Evolutionary conservation across 2,113 vertebrate genomes (phyloP).

Genomic region (Scortum barcoo): DNA sequence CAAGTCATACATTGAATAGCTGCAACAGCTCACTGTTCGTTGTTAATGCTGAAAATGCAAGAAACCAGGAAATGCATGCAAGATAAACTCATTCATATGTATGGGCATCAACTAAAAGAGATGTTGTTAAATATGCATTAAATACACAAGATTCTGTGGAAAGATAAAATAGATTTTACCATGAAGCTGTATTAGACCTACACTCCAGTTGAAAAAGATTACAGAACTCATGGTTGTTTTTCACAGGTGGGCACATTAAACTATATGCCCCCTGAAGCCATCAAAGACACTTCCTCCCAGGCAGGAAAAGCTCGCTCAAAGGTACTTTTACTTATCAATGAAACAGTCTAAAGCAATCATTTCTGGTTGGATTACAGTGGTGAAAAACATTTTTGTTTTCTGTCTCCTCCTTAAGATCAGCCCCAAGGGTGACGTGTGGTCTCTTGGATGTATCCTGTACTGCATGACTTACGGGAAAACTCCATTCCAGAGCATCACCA

Average conservation of each 20-base stretch:
- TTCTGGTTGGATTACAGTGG: not conserved
- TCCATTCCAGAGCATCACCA: conserved; percentile 96
- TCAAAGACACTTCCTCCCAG: conserved; percentile 93
- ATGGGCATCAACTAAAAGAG: not conserved
- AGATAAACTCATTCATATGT: not conserved
- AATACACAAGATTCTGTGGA: not conserved
- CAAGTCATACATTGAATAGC: not conserved
- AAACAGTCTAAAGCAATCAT: not conserved
- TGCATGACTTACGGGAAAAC: conserved; percentile 97
- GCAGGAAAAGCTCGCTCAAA: conserved; percentile 91
- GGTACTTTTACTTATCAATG: conserved; percentile 77
- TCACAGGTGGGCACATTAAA: conserved; percentile 95
- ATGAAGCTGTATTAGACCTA: not conserved
- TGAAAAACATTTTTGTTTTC: not conserved
- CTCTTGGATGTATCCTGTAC: conserved; percentile 96
- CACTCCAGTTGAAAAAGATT: not conserved
- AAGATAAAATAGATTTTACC: not conserved
- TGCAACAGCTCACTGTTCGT: not conserved
- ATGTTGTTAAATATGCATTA: not conserved
- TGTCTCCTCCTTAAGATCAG: conserved; percentile 87
- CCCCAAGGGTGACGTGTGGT: conserved; percentile 97
- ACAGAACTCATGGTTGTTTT: conserved; percentile 11
- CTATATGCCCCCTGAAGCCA: conserved; percentile 98
- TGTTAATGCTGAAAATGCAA: not conserved
- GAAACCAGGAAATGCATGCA: not conserved